Conservation (phyloP, 2,113 vertebrate species). For the Hystrix brachyura region DNA sequence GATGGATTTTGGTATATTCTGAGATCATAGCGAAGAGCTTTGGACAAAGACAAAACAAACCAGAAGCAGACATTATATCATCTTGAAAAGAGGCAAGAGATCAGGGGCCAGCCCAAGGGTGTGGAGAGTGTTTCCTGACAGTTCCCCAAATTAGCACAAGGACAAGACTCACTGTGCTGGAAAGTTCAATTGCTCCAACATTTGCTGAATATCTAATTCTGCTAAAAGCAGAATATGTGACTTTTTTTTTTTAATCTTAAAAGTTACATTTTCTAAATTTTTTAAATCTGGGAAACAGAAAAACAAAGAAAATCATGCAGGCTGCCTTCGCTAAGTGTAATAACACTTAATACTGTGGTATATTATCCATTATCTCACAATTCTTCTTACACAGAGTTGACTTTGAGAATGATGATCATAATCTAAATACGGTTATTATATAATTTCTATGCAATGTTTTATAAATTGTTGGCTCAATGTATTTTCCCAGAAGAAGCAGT, state of each 20-base stretch:
- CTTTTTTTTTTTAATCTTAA: slow-evolving; percentile 27
- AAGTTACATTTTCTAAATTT: neutral
- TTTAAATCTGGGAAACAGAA: neutral
- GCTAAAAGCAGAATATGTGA: neutral
- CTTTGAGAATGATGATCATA: neutral
- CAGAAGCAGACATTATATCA: slow-evolving; percentile 79
- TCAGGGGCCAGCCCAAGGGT: slow-evolving; percentile 31
- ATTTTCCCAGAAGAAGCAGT: slow-evolving; percentile 25
- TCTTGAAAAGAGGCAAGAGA: slow-evolving; percentile 60
- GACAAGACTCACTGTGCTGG: neutral
- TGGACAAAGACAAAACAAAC: slow-evolving; percentile 65
- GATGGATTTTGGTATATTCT: slow-evolving; percentile 36
- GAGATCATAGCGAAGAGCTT: slow-evolving; percentile 50
- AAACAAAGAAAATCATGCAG: neutral
- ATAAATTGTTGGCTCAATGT: neutral
- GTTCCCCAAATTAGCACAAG: slow-evolving; percentile 51
- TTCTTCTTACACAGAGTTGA: neutral
- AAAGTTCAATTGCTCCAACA: slow-evolving; percentile 6
- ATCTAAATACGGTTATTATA: slow-evolving; percentile 1
- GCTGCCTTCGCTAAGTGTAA: neutral
- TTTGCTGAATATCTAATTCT: slow-evolving; percentile 37
- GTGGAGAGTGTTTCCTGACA: slow-evolving; percentile 37
- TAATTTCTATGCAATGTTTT: neutral
- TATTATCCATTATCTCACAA: neutral
- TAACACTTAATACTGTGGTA: neutral